Evolutionary conservation across 2,113 vertebrate species (phyloP).

Genomic region (Monopterus albus): DNA sequence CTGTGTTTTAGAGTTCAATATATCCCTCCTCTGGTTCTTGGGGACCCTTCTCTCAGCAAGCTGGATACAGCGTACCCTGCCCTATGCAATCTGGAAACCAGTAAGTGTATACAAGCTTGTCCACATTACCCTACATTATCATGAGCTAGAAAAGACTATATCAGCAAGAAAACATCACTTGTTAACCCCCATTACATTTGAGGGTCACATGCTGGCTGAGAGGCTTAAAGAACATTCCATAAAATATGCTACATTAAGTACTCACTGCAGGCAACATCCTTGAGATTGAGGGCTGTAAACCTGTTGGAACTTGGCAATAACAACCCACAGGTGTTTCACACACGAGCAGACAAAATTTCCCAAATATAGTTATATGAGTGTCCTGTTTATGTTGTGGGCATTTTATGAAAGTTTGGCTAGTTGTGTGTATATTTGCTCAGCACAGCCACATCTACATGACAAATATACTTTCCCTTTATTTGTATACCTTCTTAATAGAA

Average conservation of each 20-base stretch:
- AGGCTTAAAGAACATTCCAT: neutral
- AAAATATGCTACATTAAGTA: neutral
- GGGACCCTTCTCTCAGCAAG: conserved; percentile 72
- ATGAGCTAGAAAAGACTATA: neutral
- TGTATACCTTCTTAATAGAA: neutral
- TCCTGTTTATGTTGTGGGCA: neutral
- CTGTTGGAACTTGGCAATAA: neutral
- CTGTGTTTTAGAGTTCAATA: conserved; percentile 73
- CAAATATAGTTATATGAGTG: neutral
- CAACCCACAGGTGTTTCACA: conserved; percentile 19
- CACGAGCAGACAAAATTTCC: neutral
- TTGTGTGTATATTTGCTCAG: neutral
- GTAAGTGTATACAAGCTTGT: conserved; percentile 68
- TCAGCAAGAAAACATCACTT: conserved; percentile 3
- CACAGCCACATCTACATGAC: neutral
- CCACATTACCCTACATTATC: neutral
- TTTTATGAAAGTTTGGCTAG: neutral
- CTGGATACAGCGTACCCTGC: conserved; percentile 78
- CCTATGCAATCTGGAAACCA: conserved; percentile 85
- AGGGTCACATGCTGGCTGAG: neutral
- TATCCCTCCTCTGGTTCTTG: conserved; percentile 73
- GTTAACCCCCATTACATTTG: neutral
- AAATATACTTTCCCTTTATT: neutral
- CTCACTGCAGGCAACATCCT: neutral
- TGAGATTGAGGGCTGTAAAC: neutral